A percentile compares a stretch with the other conserved stretches of the same genome.
These are phyloP conservation scores for Samia ricini DNA, from an alignment of 1,140 invertebrate species.

Conservation along the genomic window DNA sequence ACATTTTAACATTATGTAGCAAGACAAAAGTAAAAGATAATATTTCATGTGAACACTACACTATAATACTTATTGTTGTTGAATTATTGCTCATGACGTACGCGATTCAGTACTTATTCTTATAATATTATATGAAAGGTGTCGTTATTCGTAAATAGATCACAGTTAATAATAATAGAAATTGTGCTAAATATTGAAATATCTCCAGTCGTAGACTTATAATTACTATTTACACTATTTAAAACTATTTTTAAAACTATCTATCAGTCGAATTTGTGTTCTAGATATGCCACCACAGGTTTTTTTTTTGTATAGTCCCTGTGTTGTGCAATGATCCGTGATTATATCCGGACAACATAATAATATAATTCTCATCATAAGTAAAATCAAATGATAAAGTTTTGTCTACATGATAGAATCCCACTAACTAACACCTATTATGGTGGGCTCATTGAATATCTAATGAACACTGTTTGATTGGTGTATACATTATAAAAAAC, in stretches of 20 bases:
- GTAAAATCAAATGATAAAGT: background rate
- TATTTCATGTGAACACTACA: background rate
- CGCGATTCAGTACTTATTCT: no score
- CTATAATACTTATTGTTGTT: background rate
- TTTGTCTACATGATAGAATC: background rate
- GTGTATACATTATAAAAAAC: no score
- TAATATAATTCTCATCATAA: background rate
- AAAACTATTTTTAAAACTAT: conserved; percentile 35
- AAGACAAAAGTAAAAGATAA: no score
- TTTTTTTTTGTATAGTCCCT: background rate
- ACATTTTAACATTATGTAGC: no score
- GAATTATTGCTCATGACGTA: background rate
- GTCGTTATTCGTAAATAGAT: conserved; percentile 3
- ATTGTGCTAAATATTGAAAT: conserved; percentile 23
- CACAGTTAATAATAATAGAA: conserved; percentile 14
- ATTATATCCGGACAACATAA: background rate
- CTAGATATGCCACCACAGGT: background rate
- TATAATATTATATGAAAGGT: background rate
- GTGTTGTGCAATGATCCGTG: background rate
- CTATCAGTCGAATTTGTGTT: conserved; percentile 46
- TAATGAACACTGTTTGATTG: conserved; percentile 9
- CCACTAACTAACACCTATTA: background rate
- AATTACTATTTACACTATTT: conserved; percentile 38
- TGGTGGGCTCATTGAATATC: background rate
- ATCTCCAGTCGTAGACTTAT: conserved; percentile 19